phyloP scores from a whole-genome alignment of 2,113 vertebrate genomes.

The Collichthys lucidus region DNA sequence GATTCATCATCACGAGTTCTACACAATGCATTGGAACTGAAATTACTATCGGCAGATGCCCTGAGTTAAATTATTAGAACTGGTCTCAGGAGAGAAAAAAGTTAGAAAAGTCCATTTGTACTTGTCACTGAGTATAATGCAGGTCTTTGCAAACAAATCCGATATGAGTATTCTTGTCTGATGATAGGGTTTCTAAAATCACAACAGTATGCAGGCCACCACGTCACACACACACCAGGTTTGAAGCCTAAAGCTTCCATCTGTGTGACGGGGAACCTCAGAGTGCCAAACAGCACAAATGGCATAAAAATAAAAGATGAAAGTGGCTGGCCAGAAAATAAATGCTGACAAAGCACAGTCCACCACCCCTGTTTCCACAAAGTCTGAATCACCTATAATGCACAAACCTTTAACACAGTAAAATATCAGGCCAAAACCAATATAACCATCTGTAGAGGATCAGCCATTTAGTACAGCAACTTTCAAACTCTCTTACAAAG shows the following conservation, averaged over 20 bases:
- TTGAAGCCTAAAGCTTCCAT: not conserved
- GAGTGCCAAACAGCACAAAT: conserved; percentile 27
- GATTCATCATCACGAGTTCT: not conserved
- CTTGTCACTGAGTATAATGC: not conserved
- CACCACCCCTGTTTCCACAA: conserved; percentile 22
- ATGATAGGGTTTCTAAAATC: not conserved
- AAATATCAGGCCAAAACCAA: conserved; percentile 1
- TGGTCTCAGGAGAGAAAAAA: not conserved
- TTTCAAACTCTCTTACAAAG: not conserved
- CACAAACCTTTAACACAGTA: conserved; percentile 11
- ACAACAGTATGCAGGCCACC: not conserved
- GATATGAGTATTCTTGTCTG: not conserved
- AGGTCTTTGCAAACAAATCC: not conserved
- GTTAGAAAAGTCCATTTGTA: not conserved
- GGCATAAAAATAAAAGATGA: conserved; percentile 23
- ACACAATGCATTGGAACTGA: too few relatives aligned
- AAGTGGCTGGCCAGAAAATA: conserved; percentile 11
- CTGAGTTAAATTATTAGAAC: not conserved
- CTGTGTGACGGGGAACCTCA: not conserved
- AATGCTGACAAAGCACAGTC: conserved; percentile 35
- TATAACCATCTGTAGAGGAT: conserved; percentile 13
- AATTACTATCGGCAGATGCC: too few relatives aligned
- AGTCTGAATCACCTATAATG: conserved; percentile 18
- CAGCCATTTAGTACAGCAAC: not conserved
- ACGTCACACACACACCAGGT: not conserved